phyloP scores from a whole-genome alignment of 2,797 vertebrate species.

The Spea hammondii region DNA sequence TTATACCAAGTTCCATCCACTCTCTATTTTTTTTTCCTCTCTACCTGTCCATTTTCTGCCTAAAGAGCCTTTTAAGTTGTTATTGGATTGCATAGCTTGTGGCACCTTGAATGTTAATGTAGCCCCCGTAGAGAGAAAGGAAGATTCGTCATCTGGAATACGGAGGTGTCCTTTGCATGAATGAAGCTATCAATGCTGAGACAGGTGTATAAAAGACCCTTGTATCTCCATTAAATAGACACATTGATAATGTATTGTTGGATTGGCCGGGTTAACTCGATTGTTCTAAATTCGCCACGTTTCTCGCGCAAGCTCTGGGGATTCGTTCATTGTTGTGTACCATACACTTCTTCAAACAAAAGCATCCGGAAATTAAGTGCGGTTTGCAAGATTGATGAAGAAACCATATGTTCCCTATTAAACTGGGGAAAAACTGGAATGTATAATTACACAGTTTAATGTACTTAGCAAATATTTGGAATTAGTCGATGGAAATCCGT shows the following conservation, averaged over 20 bases:
- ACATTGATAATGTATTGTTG: conserved; percentile 45
- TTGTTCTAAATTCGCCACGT: conserved; percentile 39
- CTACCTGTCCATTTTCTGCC: no score
- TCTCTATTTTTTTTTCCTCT: no score
- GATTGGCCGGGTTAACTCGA: conserved; percentile 42
- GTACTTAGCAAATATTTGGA: conserved; percentile 52
- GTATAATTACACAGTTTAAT: conserved; percentile 48
- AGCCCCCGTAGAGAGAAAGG: background rate
- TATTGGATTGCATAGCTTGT: no score
- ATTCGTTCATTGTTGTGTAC: conserved; percentile 43
- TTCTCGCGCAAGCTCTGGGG: conserved; percentile 39
- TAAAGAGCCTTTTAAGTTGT: no score
- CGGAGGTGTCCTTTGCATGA: conserved; percentile 32
- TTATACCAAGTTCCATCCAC: no score
- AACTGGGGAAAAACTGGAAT: conserved; percentile 39
- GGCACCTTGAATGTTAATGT: no score
- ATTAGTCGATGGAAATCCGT: conserved; percentile 44
- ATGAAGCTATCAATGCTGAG: conserved; percentile 39
- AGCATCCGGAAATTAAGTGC: conserved; percentile 48
- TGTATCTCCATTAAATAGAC: conserved; percentile 34
- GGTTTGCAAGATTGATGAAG: conserved; percentile 53
- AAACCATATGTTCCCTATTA: conserved; percentile 52
- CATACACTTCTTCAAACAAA: conserved; percentile 45
- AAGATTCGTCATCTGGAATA: conserved; percentile 7
- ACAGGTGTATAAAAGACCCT: conserved; percentile 48